Evolutionary conservation across 2,797 vertebrate genomes (phyloP), one percentile per base, ranked within the genome.

Genomic region (Siniperca scherzeri): DNA sequence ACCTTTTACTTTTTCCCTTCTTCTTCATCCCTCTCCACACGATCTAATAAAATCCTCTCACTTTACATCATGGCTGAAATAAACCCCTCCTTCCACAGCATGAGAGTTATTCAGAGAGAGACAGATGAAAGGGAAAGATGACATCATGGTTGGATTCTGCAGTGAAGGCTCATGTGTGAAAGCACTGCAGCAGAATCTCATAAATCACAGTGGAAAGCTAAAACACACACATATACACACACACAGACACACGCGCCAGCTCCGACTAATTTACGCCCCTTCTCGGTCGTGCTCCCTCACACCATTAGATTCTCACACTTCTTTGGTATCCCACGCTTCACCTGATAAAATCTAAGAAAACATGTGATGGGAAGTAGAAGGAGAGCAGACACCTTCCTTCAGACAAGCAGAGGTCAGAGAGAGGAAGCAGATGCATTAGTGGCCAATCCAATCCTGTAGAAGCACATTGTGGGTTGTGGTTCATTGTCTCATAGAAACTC

Each of bases 141-240:
- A 94, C 92, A 92, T 95, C 93, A 94, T 92, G 82, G 84, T 82
- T 83, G 81, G 72, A 82, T 76, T 89, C 91, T 89, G 90, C 92
- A 92, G 90, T 77, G 78, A 89, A 84, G 90, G 70, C 88, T 89
- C 87, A 87, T 91, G 84, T 90, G 87, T 82, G 88, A 91, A 87
- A 66, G 84, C 86, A 81, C 89, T 93, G 92, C 92, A 89, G 92
- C 88, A 90, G 78, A 91, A 77, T 85, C 76, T 62, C 19, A 50
- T 83, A 62, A 61, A 65, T 52, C 78, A 38, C 61, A 10, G 50
- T 50, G 48, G 67, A 68, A 74, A 77, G 71, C 50, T 56, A 40
- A 72, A 46, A 80, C 64, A 71, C 70, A 38, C 3, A 42, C 33
- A 27, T 16, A 55, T 59, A 77, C 48, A 61, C 64, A 69, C 55